phyloP scores from a whole-genome alignment of 1,140 invertebrate genomes.

The Cotesia glomerata region DNA sequence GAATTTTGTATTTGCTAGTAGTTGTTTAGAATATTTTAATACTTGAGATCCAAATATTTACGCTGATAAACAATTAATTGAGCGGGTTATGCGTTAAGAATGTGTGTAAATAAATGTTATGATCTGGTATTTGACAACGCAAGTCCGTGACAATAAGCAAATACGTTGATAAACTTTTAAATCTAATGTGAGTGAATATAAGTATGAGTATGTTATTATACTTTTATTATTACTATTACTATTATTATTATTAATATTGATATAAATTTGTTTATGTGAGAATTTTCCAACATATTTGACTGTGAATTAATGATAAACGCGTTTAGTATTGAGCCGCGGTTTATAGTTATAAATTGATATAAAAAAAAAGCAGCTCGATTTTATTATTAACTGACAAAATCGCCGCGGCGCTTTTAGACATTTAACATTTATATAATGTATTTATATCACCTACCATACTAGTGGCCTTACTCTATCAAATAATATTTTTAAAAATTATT shows the following conservation, averaged over 20 bases:
- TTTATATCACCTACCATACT: slow-evolving; percentile 57
- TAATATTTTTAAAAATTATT: slow-evolving; percentile 29
- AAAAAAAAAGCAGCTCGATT: background rate
- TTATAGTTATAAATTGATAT: background rate
- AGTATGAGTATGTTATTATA: background rate
- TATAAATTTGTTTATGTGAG: background rate
- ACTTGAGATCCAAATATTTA: no score
- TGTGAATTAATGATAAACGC: background rate
- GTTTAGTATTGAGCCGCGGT: background rate
- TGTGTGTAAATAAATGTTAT: background rate
- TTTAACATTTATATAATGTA: slow-evolving; percentile 59
- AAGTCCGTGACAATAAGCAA: slow-evolving; percentile 21
- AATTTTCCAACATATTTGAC: background rate
- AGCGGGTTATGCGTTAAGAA: background rate
- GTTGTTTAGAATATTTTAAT: background rate
- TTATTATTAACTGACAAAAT: background rate
- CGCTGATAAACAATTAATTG: background rate
- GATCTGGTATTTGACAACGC: slow-evolving; percentile 5
- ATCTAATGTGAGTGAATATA: background rate
- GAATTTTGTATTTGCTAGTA: slow-evolving; percentile 45
- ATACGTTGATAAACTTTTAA: background rate
- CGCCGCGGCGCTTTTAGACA: background rate
- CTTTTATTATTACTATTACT: background rate
- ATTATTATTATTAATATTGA: no score
- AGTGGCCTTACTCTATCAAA: slow-evolving; percentile 61